These are phyloP conservation scores for Mugil cephalus DNA, from an alignment of 2,113 vertebrate species.

Conservation along the genomic window DNA sequence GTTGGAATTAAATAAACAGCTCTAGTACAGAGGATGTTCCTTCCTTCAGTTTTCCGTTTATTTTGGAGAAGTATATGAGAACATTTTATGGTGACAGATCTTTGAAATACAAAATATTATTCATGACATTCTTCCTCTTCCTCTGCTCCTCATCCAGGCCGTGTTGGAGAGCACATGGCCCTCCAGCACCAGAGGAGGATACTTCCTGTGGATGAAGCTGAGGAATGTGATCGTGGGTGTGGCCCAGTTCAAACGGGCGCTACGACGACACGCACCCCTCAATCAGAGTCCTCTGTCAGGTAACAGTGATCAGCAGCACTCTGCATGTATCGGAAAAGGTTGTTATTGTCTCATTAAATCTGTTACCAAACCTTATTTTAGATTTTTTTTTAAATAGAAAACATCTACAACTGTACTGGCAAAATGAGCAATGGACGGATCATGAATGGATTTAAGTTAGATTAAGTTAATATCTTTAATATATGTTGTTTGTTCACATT, in stretches of 20 bases:
- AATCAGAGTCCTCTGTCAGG: slow-evolving; percentile 89
- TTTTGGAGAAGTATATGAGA: slow-evolving; percentile 1
- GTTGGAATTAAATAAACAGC: slow-evolving; percentile 5
- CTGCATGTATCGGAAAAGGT: not conserved
- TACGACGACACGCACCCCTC: slow-evolving; percentile 85
- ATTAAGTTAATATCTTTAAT: too few species aligned
- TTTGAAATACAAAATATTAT: not conserved
- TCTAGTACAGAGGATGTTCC: not conserved
- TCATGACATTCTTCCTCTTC: slow-evolving; percentile 35
- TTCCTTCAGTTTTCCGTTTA: not conserved
- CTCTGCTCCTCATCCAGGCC: slow-evolving; percentile 82
- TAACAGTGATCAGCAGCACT: slow-evolving; percentile 49
- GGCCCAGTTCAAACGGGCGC: slow-evolving; percentile 92
- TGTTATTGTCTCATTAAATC: too few species aligned
- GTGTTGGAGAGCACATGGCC: slow-evolving; percentile 99
- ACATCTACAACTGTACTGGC: too few species aligned
- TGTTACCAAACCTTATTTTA: too few species aligned
- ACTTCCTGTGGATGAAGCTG: slow-evolving; percentile 98
- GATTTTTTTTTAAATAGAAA: too few species aligned
- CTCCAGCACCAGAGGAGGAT: slow-evolving; percentile 94
- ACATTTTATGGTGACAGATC: slow-evolving; percentile 7
- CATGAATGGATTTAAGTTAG: too few species aligned
- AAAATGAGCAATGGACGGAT: too few species aligned
- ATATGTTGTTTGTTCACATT: too few species aligned
- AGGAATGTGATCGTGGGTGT: slow-evolving; percentile 94